Conservation (phyloP, 2,113 vertebrate genomes). For the Daboia siamensis region DNA sequence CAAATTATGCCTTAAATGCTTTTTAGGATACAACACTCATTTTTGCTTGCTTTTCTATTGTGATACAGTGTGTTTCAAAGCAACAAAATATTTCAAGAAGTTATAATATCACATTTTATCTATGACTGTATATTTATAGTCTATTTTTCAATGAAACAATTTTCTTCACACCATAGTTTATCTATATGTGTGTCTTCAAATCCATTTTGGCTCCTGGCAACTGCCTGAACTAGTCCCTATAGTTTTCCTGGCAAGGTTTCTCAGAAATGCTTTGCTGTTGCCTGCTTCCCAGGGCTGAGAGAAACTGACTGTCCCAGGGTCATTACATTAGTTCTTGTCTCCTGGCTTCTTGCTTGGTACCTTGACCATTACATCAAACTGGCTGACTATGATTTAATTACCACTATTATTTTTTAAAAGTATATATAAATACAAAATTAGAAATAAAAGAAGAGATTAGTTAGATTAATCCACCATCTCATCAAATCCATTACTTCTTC, state of each 20-base stretch:
- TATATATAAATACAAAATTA: not conserved
- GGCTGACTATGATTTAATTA: not conserved
- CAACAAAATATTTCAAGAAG: not conserved
- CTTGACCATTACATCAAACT: not conserved
- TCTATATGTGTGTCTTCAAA: not conserved
- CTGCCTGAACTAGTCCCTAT: not conserved
- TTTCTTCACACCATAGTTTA: not conserved
- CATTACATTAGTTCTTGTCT: not conserved
- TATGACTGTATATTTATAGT: not conserved
- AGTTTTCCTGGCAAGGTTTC: not conserved
- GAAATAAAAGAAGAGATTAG: not conserved
- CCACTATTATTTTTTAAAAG: not conserved
- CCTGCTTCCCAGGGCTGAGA: not conserved
- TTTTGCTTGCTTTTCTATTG: not conserved
- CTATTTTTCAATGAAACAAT: not conserved
- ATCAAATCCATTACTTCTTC: not conserved
- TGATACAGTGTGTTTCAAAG: not conserved
- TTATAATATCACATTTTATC: not conserved
- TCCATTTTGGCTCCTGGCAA: not conserved
- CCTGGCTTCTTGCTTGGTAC: no score
- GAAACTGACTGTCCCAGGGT: not conserved
- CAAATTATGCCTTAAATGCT: not conserved
- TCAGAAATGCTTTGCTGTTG: not conserved
- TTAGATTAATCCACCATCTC: not conserved
- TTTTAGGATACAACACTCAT: not conserved